A percentile compares a stretch with the other conserved stretches of the same genome.
Evolutionary conservation across 2,888 invertebrate species (phyloP).

Genomic region (Hyles lineata): DNA sequence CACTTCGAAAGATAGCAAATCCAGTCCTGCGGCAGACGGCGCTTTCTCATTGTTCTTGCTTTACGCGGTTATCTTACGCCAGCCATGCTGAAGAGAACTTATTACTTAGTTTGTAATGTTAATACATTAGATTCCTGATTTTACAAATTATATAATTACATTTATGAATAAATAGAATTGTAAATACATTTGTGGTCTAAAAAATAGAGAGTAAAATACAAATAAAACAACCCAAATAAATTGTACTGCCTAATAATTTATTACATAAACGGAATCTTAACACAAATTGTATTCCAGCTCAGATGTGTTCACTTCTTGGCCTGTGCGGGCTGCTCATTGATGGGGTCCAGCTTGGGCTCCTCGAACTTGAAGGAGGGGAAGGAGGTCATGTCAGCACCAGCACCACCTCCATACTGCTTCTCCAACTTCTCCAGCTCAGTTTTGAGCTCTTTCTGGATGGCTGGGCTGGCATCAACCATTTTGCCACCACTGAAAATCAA

Average conservation of each 20-base stretch:
- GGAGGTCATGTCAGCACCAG: conserved; percentile 93
- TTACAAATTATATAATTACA: too few species aligned
- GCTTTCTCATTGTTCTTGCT: too few species aligned
- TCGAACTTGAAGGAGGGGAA: conserved; percentile 94
- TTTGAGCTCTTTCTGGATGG: conserved; percentile 89
- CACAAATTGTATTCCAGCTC: conserved; percentile 31
- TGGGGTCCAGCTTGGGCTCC: conserved; percentile 89
- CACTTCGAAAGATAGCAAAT: too few species aligned
- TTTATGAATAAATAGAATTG: too few species aligned
- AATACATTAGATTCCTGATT: too few species aligned
- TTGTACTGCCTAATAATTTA: conserved; percentile 54
- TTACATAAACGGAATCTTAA: conserved; percentile 42
- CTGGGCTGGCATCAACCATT: conserved; percentile 92
- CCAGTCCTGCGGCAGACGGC: too few species aligned
- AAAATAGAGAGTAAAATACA: neutral
- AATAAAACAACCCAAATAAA: conserved; percentile 31
- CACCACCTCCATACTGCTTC: conserved; percentile 90
- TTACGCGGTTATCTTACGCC: too few species aligned
- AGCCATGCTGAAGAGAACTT: too few species aligned
- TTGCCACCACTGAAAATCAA: conserved; percentile 88
- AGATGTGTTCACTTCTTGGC: conserved; percentile 64
- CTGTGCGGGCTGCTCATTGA: conserved; percentile 72
- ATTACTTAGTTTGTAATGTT: too few species aligned
- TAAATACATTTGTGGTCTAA: neutral
- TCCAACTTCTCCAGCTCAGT: conserved; percentile 92